Conservation (phyloP, 2,797 vertebrate species). For the Aselliscus stoliczkanus region DNA sequence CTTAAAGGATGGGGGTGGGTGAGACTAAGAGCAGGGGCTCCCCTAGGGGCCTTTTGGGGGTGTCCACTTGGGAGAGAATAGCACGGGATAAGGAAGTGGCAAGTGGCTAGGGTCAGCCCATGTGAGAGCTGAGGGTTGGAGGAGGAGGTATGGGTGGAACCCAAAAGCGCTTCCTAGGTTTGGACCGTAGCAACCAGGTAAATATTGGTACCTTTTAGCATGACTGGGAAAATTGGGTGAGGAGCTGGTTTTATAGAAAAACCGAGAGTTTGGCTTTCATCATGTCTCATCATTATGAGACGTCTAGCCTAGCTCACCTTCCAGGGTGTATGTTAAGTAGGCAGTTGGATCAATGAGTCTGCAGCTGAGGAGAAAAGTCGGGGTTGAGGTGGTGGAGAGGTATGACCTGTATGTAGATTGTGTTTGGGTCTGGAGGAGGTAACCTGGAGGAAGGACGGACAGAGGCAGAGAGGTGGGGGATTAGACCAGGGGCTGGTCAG, state of each 20-base stretch:
- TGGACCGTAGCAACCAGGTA: background rate
- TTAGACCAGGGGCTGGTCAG: background rate
- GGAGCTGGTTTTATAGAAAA: background rate
- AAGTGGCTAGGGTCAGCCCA: background rate
- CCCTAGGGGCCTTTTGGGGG: rapidly evolving
- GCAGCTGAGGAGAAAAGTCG: background rate
- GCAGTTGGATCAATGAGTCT: background rate
- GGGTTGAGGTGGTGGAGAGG: background rate
- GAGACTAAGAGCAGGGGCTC: no score
- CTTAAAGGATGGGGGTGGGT: background rate
- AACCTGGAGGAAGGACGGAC: background rate
- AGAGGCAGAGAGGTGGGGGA: background rate
- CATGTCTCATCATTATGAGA: background rate
- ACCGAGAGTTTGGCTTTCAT: background rate
- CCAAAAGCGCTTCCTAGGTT: background rate
- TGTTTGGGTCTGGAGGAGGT: background rate
- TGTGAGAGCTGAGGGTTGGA: background rate
- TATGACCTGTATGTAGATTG: no score
- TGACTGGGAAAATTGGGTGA: background rate
- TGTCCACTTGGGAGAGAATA: background rate
- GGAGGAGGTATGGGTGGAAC: background rate
- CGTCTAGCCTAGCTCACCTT: background rate
- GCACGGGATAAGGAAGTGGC: rapidly evolving
- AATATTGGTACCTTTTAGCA: background rate
- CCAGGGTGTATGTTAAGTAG: background rate